phyloP scores from a whole-genome alignment of 2,797 vertebrate species.

The Cuniculus paca region DNA sequence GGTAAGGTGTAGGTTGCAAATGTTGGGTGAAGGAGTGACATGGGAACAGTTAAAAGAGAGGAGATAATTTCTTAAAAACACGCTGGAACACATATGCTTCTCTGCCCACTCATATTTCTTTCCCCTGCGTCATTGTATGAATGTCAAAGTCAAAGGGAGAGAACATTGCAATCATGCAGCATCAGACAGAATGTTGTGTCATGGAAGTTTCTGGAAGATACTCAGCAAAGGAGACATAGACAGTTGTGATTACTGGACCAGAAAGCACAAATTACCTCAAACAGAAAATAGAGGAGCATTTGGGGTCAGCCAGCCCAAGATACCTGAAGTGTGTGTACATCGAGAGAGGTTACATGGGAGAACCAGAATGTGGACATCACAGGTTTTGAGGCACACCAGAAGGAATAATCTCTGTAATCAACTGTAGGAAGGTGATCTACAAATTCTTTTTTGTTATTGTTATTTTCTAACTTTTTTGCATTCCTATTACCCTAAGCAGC shows the following conservation, averaged over 20 bases:
- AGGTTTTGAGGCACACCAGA: neutral
- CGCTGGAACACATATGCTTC: neutral
- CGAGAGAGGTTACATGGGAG: neutral
- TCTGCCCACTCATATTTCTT: neutral
- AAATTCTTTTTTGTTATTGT: neutral
- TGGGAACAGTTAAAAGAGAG: neutral
- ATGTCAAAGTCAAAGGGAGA: neutral
- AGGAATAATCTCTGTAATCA: neutral
- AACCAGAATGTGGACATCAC: neutral
- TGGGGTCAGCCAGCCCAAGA: neutral
- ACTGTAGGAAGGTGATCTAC: neutral
- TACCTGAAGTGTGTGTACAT: too few species aligned
- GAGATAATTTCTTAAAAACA: neutral
- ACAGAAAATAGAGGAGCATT: neutral
- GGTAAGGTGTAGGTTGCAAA: neutral
- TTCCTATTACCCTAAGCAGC: neutral
- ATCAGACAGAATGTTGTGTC: neutral
- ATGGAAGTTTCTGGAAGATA: neutral
- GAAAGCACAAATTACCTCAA: too few species aligned
- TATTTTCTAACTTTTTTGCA: neutral
- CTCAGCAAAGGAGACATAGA: neutral
- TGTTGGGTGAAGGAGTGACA: neutral
- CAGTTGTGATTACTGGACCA: neutral
- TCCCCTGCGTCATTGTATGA: fast-evolving
- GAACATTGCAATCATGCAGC: neutral